Evolutionary conservation across 64 coral and sea anemone genomes (phyloP).

Genomic region (Dendronephthya gigantea): DNA sequence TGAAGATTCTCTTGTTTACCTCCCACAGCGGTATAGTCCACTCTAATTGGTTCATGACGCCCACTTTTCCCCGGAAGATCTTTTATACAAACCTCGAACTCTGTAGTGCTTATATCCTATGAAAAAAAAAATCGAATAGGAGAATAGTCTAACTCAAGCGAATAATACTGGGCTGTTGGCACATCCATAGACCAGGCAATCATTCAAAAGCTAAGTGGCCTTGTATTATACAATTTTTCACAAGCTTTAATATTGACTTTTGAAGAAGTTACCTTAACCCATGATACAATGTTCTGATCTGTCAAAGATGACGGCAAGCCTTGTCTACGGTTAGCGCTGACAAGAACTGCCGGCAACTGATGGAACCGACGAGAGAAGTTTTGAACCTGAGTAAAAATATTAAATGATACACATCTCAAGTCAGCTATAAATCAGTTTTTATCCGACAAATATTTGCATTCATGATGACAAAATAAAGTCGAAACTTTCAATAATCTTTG

Average conservation of each 20-base stretch:
- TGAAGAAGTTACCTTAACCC: neutral
- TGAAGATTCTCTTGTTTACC: neutral
- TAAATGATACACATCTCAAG: no score
- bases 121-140: neutral
- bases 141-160: neutral
- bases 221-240: no score
- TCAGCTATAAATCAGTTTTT: no score
- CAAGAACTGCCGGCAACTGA: neutral
- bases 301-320: neutral
- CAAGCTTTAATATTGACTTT: neutral
- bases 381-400: no score
- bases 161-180: neutral
- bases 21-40: neutral
- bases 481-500: no score
- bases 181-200: neutral
- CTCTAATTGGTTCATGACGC: neutral
- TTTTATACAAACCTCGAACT: constrained; percentile 4
- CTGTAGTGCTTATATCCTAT: neutral
- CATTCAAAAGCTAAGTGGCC: no score
- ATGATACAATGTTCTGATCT: neutral
- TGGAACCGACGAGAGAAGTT: neutral
- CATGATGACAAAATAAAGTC: no score
- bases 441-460: no score
- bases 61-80: neutral
- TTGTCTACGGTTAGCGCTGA: neutral